A percentile compares a stretch with the other conserved stretches of the same genome.
phyloP scores from a whole-genome alignment of 1,140 invertebrate species.

The Amyelois transitella region DNA sequence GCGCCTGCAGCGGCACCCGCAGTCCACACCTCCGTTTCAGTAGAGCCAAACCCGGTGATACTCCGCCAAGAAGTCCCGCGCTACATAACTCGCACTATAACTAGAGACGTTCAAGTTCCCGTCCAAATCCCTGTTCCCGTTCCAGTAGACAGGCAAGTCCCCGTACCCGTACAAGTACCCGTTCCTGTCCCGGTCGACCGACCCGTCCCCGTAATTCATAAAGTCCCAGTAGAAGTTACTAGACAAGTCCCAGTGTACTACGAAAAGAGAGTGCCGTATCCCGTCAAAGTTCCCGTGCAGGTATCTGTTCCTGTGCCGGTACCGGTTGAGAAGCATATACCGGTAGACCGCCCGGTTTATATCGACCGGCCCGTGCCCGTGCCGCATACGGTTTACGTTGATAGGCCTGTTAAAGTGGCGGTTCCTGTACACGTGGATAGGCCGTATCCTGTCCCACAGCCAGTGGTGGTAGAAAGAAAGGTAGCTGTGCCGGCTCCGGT shows the following conservation, averaged over 20 bases:
- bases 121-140: constrained; percentile 74
- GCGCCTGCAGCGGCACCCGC: constrained; percentile 45
- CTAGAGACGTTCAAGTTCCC: constrained; percentile 76
- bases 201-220: constrained; percentile 55
- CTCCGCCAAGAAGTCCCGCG: constrained; percentile 76
- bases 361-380: constrained; percentile 59
- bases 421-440: constrained; percentile 57
- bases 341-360: constrained; percentile 64
- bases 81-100: constrained; percentile 72
- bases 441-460: constrained; percentile 57
- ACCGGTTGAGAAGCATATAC: constrained; percentile 56
- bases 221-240: constrained; percentile 71
- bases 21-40: constrained; percentile 74
- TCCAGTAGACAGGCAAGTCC: constrained; percentile 73
- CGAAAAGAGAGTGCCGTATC: constrained; percentile 58
- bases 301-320: constrained; percentile 63
- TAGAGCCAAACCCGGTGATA: constrained; percentile 76
- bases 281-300: constrained; percentile 60
- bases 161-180: constrained; percentile 73
- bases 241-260: constrained; percentile 76
- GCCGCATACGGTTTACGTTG: constrained; percentile 54
- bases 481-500: constrained; percentile 55
- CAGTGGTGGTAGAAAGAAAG: constrained; percentile 52
- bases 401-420: constrained; percentile 50
- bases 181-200: constrained; percentile 65